phyloP scores from a whole-genome alignment of 64 coral and sea anemone genomes.

The Pachyseris speciosa region DNA sequence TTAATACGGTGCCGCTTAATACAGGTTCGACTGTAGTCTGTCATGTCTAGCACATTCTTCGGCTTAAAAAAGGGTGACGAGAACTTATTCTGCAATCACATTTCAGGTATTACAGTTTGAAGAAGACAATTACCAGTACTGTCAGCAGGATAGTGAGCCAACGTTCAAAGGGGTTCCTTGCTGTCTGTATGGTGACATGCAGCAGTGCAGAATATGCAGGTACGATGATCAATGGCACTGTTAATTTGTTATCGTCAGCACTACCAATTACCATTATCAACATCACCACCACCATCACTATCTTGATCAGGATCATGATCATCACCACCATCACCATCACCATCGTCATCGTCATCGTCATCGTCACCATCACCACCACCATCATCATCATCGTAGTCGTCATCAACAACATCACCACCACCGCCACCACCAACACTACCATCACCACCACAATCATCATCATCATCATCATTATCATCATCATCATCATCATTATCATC shows the following conservation, averaged over 20 bases:
- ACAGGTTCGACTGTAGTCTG: no score
- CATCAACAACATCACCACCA: no score
- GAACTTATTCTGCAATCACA: neutral
- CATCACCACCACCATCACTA: neutral
- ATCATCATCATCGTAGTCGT: no score
- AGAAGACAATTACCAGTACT: constrained; percentile 78
- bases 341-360: neutral
- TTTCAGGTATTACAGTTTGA: constrained; percentile 64
- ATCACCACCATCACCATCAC: neutral
- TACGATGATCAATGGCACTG: neutral
- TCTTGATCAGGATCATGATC: neutral
- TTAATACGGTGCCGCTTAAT: no score
- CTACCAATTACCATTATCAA: neutral
- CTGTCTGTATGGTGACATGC: constrained; percentile 83
- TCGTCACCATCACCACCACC: neutral
- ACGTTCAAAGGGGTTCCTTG: constrained; percentile 76
- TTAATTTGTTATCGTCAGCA: neutral
- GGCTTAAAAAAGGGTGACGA: neutral
- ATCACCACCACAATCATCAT: no score
- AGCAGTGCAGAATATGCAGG: constrained; percentile 80
- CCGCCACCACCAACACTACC: no score
- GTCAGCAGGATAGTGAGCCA: constrained; percentile 87
- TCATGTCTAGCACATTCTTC: no score
- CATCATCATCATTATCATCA: no score
- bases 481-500: no score